Percentiles rank a stretch among this genome's conserved stretches.
Conservation (phyloP, 2,888 invertebrate genomes). For the Rhogogaster chlorosoma region DNA sequence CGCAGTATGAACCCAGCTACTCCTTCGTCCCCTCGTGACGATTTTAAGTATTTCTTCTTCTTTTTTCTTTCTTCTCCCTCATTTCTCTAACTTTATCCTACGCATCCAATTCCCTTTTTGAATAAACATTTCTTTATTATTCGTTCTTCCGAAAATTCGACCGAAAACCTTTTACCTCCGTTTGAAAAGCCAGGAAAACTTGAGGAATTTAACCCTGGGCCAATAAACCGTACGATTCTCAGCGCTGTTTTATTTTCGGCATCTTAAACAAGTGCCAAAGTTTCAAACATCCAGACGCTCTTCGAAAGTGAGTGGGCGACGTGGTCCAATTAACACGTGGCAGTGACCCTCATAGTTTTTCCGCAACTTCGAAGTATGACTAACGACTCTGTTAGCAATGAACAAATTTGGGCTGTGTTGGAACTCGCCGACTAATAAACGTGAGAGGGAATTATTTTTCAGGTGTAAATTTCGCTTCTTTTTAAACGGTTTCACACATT, state of each 20-base stretch:
- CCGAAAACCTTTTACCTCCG: background rate
- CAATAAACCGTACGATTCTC: background rate
- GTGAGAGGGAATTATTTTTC: background rate
- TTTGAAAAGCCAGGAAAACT: background rate
- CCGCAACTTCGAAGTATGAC: background rate
- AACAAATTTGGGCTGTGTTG: background rate
- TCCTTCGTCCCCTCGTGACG: background rate
- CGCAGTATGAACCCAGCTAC: background rate
- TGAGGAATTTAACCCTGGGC: slow-evolving; percentile 14
- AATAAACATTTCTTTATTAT: background rate
- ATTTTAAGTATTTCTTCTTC: background rate
- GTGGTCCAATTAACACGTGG: slow-evolving; percentile 31
- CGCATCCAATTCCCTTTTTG: background rate
- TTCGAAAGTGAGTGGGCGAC: slow-evolving; percentile 17
- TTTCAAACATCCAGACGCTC: background rate
- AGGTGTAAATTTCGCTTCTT: background rate
- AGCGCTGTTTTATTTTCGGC: slow-evolving; percentile 26
- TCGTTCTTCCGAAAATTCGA: background rate
- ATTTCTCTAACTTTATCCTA: background rate
- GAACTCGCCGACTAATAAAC: background rate
- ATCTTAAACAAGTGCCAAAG: slow-evolving; percentile 28
- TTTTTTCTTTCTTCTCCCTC: background rate
- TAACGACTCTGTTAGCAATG: slow-evolving; percentile 10
- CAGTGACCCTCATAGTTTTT: slow-evolving; percentile 31
- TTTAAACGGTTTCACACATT: background rate